Evolutionary conservation across 2,888 invertebrate species (phyloP).

Genomic region (Hypsopygia costalis): DNA sequence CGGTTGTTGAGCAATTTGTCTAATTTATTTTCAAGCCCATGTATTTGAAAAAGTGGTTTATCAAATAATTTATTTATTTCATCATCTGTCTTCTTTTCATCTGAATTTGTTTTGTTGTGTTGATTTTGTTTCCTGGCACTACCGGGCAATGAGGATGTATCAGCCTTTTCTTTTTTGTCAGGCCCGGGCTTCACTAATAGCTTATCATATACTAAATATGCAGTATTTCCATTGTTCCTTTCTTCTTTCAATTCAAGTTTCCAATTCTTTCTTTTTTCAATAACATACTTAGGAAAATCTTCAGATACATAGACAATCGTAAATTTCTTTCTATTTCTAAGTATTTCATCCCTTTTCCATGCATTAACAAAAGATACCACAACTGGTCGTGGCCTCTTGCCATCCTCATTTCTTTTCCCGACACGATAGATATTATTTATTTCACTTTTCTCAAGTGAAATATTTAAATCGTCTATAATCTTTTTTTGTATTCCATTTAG

Average conservation of each 20-base stretch:
- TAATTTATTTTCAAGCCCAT: too few species aligned
- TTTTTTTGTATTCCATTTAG: not conserved
- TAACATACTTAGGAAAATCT: slow-evolving; percentile 6
- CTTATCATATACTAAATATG: slow-evolving; percentile 7
- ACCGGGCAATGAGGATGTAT: not conserved
- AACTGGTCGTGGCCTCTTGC: slow-evolving; percentile 2
- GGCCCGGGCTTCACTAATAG: slow-evolving; percentile 1
- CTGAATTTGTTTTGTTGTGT: not conserved
- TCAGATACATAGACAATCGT: slow-evolving; percentile 1
- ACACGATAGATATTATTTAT: slow-evolving; percentile 6
- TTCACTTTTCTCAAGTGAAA: not conserved
- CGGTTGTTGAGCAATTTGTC: too few species aligned
- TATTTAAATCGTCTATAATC: not conserved
- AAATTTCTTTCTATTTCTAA: slow-evolving; percentile 7
- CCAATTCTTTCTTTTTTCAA: slow-evolving; percentile 4
- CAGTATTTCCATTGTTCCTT: slow-evolving; percentile 6
- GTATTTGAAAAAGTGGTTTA: not conserved
- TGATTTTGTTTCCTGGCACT: not conserved
- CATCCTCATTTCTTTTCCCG: not conserved
- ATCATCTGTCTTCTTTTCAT: not conserved
- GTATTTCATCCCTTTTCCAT: slow-evolving; percentile 7
- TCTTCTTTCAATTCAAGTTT: slow-evolving; percentile 1
- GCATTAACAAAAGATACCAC: slow-evolving; percentile 2
- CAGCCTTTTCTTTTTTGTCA: not conserved
- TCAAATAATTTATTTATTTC: not conserved